phyloP scores from a whole-genome alignment of 2,797 vertebrate genomes.

The Lepidocolaptes lacrymiger region DNA sequence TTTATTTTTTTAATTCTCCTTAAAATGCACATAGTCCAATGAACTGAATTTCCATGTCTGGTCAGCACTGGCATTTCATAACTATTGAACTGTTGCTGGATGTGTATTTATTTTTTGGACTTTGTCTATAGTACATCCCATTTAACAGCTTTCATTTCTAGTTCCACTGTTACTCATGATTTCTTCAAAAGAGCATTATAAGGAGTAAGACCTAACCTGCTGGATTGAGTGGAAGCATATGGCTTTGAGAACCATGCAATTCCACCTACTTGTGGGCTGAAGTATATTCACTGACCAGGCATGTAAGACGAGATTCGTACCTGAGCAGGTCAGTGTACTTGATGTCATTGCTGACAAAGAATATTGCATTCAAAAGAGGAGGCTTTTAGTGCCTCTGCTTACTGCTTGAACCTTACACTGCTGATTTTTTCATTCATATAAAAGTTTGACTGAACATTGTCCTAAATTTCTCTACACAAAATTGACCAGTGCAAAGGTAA shows the following conservation, averaged over 20 bases:
- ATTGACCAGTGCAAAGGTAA: neutral
- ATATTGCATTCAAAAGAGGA: neutral
- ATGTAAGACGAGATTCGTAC: neutral
- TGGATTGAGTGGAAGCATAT: neutral
- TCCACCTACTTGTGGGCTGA: conserved; percentile 11
- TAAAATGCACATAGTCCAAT: neutral
- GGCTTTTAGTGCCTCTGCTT: neutral
- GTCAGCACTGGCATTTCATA: neutral
- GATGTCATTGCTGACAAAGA: neutral
- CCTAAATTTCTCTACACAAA: neutral
- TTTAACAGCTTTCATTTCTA: neutral
- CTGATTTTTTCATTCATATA: neutral
- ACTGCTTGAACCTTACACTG: neutral
- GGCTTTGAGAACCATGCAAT: conserved; percentile 9
- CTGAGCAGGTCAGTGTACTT: neutral
- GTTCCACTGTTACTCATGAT: neutral
- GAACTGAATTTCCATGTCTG: neutral
- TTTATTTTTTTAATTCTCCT: neutral
- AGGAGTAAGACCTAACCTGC: conserved; percentile 13
- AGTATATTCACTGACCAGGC: neutral
- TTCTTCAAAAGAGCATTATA: neutral
- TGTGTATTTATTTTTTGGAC: neutral
- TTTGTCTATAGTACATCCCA: neutral
- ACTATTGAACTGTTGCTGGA: neutral
- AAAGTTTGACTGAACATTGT: neutral